phyloP scores from a whole-genome alignment of 2,888 invertebrate species.

The Heliconius sara region DNA sequence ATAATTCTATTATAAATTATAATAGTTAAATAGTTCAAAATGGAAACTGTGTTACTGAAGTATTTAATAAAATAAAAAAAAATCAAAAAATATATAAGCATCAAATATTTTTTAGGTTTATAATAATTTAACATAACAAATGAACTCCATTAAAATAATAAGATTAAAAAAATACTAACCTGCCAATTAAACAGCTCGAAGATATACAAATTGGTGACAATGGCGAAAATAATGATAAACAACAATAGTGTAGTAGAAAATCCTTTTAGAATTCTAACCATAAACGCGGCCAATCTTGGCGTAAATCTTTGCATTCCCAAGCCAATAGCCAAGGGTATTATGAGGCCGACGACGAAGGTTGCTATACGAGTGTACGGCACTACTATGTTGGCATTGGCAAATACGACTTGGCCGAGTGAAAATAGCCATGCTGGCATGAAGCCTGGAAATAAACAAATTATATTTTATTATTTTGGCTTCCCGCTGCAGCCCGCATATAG shows the following conservation, averaged over 20 bases:
- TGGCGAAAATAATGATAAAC: conserved; percentile 93
- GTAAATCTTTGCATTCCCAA: conserved; percentile 87
- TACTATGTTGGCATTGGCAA: conserved; percentile 87
- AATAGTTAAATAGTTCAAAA: too few species aligned
- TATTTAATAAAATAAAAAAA: too few species aligned
- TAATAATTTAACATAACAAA: background rate
- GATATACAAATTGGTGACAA: conserved; percentile 94
- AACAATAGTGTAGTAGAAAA: conserved; percentile 91
- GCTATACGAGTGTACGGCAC: conserved; percentile 92
- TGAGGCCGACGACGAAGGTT: conserved; percentile 88
- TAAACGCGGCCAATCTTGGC: conserved; percentile 87
- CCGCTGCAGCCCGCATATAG: too few species aligned
- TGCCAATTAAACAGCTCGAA: conserved; percentile 94
- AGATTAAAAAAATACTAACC: conserved; percentile 81
- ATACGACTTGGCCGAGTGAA: conserved; percentile 91
- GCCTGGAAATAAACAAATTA: conserved; percentile 73
- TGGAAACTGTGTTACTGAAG: too few species aligned
- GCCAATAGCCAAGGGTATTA: conserved; percentile 87
- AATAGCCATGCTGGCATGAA: conserved; percentile 97
- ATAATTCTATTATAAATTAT: too few species aligned
- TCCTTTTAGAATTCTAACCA: conserved; percentile 92
- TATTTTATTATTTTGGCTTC: too few species aligned
- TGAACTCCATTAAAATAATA: background rate
- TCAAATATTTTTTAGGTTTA: background rate
- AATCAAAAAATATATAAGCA: too few species aligned